Conservation (phyloP, 2,797 vertebrate genomes). For the Coregonus sp. region DNA sequence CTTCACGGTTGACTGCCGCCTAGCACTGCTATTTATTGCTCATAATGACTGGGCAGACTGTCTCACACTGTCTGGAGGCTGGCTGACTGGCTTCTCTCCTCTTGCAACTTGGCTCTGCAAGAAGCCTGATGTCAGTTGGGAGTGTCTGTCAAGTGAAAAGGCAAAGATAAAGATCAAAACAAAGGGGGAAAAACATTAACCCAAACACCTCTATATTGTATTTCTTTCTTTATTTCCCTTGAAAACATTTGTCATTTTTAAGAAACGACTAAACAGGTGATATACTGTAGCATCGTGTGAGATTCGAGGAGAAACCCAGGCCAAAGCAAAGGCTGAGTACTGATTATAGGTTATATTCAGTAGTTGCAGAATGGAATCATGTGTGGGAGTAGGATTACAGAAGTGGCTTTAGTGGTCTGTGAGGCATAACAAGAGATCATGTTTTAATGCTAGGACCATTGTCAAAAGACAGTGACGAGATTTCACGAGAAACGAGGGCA, state of each 20-base stretch:
- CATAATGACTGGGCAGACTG: conserved; percentile 24
- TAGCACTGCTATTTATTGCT: conserved; percentile 13
- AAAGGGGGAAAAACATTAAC: background rate
- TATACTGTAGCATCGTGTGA: background rate
- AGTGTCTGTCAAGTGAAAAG: background rate
- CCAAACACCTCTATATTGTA: background rate
- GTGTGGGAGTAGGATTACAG: conserved; percentile 3
- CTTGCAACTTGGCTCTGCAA: background rate
- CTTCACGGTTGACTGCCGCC: conserved; percentile 29
- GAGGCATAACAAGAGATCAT: background rate
- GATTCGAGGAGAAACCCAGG: background rate
- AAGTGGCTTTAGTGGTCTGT: background rate
- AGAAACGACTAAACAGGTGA: background rate
- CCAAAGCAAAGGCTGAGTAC: too few relatives aligned
- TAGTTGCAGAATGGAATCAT: background rate
- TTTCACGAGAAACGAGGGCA: background rate
- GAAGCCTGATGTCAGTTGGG: background rate
- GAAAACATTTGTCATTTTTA: background rate
- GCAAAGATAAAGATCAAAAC: too few relatives aligned
- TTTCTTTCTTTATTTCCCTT: background rate
- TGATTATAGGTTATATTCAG: too few relatives aligned
- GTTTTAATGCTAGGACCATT: background rate
- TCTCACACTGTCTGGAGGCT: conserved; percentile 13
- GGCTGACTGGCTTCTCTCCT: conserved; percentile 4
- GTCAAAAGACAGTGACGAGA: background rate